phyloP scores from a whole-genome alignment of 2,797 vertebrate species.

The Vipera ursinii region DNA sequence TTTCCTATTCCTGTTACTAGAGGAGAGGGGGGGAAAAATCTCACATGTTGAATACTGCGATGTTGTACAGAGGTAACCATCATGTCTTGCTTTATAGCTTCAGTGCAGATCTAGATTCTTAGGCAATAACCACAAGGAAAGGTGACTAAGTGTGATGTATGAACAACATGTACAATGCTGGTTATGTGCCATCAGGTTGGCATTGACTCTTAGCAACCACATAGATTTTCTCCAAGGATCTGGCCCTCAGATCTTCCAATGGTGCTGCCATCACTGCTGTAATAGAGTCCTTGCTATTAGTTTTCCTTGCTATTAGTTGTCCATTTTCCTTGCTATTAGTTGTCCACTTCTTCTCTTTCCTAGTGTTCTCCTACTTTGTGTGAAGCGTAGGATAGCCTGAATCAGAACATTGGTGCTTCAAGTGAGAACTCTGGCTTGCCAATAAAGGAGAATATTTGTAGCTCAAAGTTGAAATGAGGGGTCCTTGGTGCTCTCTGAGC shows the following conservation, averaged over 20 bases:
- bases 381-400: neutral
- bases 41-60: neutral
- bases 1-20: neutral
- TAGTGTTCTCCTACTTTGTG: neutral
- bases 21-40: neutral
- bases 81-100: neutral
- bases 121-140: too few species aligned
- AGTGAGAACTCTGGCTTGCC: neutral
- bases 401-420: neutral
- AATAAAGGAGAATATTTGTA: neutral
- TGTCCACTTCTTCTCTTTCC: neutral
- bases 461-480: neutral
- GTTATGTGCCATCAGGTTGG: neutral
- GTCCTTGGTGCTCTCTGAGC: neutral
- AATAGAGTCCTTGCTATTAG: neutral
- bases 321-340: neutral
- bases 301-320: neutral
- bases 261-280: neutral
- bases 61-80: neutral
- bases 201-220: neutral
- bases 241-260: neutral
- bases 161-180: neutral
- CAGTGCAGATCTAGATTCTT: neutral
- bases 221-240: neutral
- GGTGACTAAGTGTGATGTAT: too few species aligned